Evolutionary conservation across 2,797 vertebrate genomes (phyloP), one percentile per base, ranked within the genome.

Genomic region (Distichodus sexfasciatus): DNA sequence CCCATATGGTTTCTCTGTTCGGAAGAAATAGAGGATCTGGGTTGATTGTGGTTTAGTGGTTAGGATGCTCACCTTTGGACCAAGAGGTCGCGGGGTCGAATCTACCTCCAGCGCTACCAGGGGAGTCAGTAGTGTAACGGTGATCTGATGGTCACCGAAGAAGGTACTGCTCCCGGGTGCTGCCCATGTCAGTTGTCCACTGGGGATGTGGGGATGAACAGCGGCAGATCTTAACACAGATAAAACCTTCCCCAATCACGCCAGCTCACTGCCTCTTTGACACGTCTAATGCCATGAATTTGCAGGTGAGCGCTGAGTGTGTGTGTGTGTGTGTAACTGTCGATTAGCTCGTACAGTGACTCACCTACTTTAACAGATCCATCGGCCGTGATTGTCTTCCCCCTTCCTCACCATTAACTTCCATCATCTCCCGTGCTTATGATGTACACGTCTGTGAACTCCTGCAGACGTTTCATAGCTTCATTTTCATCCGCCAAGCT

Each of bases 331-430:
- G 69, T 14, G 62, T 77, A 79, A 81, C 86, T 85, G 85, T 88
- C 87, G 86, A 84, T 85, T 77, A 77, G 83, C 74, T 84, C 68
- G 78, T 59, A 75, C 83, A 57, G 85, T 84, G 84, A 85, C 80
- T 89, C 86, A 87, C 80, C 77, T 71, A 76, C 81, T 79, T 83
- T 78, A 82, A 82, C 69, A 72, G 80, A 83, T 87, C 83, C 79
- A 87, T 86, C 80, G 76, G 75, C 85, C 72, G 79, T 87, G 85
- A 90, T 89, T 89, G 87, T 85, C 85, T 88, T n/a, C n/a, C 83
- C 82, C 82, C 84, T 87, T 89, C 87, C 86, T 89, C 82, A 83
- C 82, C 81, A 87, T 89, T 87, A 89, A 78, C 79, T 76, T 78
- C 82, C 84, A 88, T 91, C 86, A 90, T 60, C 74, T 60, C 74